These are phyloP conservation scores for Echinarachnius parma DNA, from an alignment of 53 echinoderm and acorn worm species.

Conservation along the genomic window DNA sequence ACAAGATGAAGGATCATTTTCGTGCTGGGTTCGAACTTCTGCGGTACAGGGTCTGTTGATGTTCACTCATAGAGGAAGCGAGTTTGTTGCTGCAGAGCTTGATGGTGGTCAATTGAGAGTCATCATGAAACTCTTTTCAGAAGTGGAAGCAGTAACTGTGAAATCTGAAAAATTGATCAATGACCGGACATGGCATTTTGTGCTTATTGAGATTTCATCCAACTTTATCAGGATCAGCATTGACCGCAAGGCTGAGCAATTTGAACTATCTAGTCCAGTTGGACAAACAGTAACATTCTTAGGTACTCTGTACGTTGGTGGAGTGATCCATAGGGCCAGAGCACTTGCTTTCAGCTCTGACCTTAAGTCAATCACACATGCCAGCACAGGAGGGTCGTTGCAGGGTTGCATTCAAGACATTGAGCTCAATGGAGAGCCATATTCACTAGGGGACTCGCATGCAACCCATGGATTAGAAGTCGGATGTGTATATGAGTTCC, in stretches of 20 bases:
- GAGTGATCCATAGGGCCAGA: slow-evolving; percentile 81
- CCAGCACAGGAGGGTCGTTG: slow-evolving; percentile 79
- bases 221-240: slow-evolving; percentile 70
- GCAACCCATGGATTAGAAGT: slow-evolving; percentile 81
- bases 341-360: slow-evolving; percentile 63
- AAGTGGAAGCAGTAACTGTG: slow-evolving; percentile 49
- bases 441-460: slow-evolving; percentile 75
- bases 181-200: slow-evolving; percentile 83
- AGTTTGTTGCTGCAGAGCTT: slow-evolving; percentile 69
- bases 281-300: slow-evolving; percentile 44
- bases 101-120: slow-evolving; percentile 72
- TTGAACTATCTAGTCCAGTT: slow-evolving; percentile 37
- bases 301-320: slow-evolving; percentile 78
- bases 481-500: slow-evolving; percentile 85
- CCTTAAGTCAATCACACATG: slow-evolving; percentile 70
- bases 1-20: slow-evolving; percentile 70
- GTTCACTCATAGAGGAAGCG: slow-evolving; percentile 48
- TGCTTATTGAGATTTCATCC: slow-evolving; percentile 62
- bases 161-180: slow-evolving; percentile 48
- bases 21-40: slow-evolving; percentile 85
- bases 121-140: slow-evolving; percentile 52
- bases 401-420: slow-evolving; percentile 80
- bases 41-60: slow-evolving; percentile 65
- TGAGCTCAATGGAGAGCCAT: slow-evolving; percentile 70
- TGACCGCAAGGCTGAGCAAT: slow-evolving; percentile 72